Percentiles rank a stretch among this genome's conserved stretches.
phyloP scores from a whole-genome alignment of 1,140 invertebrate species.

The Mamestra configurata region DNA sequence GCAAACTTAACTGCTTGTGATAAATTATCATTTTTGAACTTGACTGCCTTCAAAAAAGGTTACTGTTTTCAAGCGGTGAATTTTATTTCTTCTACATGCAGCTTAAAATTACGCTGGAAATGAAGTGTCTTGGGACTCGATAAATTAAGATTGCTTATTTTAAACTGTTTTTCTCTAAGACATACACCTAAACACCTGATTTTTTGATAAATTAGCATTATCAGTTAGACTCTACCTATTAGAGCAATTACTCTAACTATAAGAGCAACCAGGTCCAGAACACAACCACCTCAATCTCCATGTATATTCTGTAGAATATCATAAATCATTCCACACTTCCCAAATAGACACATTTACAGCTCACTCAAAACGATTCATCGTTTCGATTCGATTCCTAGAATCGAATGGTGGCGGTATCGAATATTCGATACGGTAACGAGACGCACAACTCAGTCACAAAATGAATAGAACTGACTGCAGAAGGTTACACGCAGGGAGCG shows the following conservation, averaged over 20 bases:
- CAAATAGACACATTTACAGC: conserved; percentile 39
- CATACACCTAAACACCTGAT: too few relatives aligned
- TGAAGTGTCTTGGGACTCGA: too few relatives aligned
- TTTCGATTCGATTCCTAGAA: conserved; percentile 37
- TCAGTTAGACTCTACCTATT: too few relatives aligned
- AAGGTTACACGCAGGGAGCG: background rate
- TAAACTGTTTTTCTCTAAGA: too few relatives aligned
- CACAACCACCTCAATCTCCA: conserved; percentile 5
- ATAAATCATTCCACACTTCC: conserved; percentile 36
- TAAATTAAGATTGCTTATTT: too few relatives aligned
- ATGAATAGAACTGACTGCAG: background rate
- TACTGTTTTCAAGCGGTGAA: too few relatives aligned
- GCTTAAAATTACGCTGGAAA: too few relatives aligned
- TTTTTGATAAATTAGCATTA: too few relatives aligned
- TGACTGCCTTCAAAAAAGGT: too few relatives aligned
- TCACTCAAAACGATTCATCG: conserved; percentile 41
- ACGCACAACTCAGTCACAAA: conserved; percentile 9
- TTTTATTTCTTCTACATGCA: too few relatives aligned
- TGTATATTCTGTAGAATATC: background rate
- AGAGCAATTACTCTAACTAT: background rate
- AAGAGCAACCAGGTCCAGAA: background rate
- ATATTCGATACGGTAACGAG: conserved; percentile 41
- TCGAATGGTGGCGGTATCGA: conserved; percentile 15
- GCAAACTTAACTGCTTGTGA: too few relatives aligned
- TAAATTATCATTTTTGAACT: too few relatives aligned